phyloP scores from a whole-genome alignment of 2,888 invertebrate genomes.

The Patella pellucida region DNA sequence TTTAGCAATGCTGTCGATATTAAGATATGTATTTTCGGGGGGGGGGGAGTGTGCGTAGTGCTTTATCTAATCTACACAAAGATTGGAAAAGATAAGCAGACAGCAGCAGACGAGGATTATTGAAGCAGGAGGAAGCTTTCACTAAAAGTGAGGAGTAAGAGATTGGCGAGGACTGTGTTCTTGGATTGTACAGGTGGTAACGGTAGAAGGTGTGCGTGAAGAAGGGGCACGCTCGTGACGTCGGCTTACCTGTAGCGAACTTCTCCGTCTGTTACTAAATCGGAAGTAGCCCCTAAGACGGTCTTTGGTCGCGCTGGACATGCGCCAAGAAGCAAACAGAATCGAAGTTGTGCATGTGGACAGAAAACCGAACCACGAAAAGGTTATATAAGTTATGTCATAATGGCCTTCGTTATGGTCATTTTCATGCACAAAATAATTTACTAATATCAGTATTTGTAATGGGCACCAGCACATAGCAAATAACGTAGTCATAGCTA shows the following conservation, averaged over 20 bases:
- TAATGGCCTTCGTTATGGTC: slow-evolving; percentile 80
- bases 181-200: slow-evolving; percentile 8
- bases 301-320: slow-evolving; percentile 69
- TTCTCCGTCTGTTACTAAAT: slow-evolving; percentile 57
- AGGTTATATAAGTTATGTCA: slow-evolving; percentile 79
- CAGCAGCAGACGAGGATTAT: too few relatives aligned
- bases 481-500: slow-evolving; percentile 78
- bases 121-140: too few relatives aligned
- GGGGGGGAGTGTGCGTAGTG: too few relatives aligned
- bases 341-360: slow-evolving; percentile 79
- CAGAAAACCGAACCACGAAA: slow-evolving; percentile 81
- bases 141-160: neutral
- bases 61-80: too few relatives aligned
- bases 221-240: neutral
- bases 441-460: slow-evolving; percentile 77
- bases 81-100: too few relatives aligned
- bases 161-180: slow-evolving; percentile 7
- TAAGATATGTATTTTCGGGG: too few relatives aligned
- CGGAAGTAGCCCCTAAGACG: slow-evolving; percentile 64
- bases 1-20: neutral
- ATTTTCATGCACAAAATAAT: slow-evolving; percentile 79
- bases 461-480: slow-evolving; percentile 80
- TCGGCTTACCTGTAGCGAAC: slow-evolving; percentile 32
- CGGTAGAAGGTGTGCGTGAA: slow-evolving; percentile 3
- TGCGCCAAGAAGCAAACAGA: slow-evolving; percentile 78